Evolutionary conservation across 2,888 invertebrate genomes (phyloP).

Genomic region (Volucella zonaria): DNA sequence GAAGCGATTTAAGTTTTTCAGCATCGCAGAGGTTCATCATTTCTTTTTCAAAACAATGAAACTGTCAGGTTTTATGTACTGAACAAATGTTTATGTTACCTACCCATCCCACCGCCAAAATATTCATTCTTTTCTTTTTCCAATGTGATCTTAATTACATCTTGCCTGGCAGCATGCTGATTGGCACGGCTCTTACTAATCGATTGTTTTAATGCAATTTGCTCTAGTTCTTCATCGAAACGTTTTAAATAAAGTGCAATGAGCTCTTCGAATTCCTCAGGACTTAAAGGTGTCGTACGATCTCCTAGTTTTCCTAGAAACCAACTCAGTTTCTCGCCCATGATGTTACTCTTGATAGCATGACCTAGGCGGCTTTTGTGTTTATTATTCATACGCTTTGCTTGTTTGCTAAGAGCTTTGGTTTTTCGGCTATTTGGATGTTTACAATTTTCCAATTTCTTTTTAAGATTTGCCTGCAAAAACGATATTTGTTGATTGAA

Average conservation of each 20-base stretch:
- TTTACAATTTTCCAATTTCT: conserved; percentile 85
- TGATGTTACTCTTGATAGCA: conserved; percentile 88
- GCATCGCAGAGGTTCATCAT: conserved; percentile 64
- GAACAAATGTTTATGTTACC: neutral
- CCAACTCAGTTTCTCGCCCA: conserved; percentile 91
- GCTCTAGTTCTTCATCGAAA: conserved; percentile 90
- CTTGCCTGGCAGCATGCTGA: conserved; percentile 91
- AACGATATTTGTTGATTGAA: neutral
- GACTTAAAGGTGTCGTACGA: conserved; percentile 83
- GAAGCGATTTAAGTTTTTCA: conserved; percentile 78
- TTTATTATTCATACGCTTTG: conserved; percentile 84
- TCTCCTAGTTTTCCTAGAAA: conserved; percentile 87
- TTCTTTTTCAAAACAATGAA: conserved; percentile 6
- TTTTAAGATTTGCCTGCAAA: conserved; percentile 82
- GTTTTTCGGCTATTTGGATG: conserved; percentile 95
- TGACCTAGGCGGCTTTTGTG: conserved; percentile 83
- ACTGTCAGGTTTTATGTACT: neutral
- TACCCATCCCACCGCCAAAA: conserved; percentile 89
- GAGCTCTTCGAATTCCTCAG: conserved; percentile 85
- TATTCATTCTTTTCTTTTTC: conserved; percentile 90
- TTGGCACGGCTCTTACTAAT: conserved; percentile 87
- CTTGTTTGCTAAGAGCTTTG: conserved; percentile 87
- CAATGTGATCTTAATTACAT: conserved; percentile 89
- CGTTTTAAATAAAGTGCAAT: conserved; percentile 84
- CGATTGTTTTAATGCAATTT: conserved; percentile 90